Base-by-base conservation (phyloP, 2,888 invertebrate genomes). In the Cephus spinipes region DNA sequence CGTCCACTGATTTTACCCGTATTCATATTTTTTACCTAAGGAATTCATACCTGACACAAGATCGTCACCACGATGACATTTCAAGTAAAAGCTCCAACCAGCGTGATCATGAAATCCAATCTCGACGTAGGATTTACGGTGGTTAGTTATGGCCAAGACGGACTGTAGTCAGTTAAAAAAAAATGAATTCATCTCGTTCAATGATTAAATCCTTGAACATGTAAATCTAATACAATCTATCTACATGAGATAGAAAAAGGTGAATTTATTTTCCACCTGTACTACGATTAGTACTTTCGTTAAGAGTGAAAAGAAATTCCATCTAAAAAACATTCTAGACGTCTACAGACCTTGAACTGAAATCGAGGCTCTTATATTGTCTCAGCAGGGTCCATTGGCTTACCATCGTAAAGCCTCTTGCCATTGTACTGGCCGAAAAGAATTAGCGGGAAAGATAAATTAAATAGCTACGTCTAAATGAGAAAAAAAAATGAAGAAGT, bases 271-370 rank as follows among this genome's bases (percentile, higher is more conserved):
- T 23, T 9, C 76, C 82, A 83, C 83, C 83, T 82, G 83, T 11
- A 31, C 12, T 71, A n/a, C 76, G 33, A 69, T 71, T 77, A 80
- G 81, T 79, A 76, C 80, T 81, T 82, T 82, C 74, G 79, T 78
- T 82, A 76, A 78, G 80, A 82, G 77, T 68, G 81, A 80, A 79
- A 76, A 78, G 79, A 73, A 79, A 79, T 81, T 74, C 78, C 68
- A 30, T 32, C 83, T 81, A 74, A 81, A 85, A 35, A 84, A 76
- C 79, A 76, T 82, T 82, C 81, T 83, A 81, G 81, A 82, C 80
- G 79, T 79, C 73, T 69, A 71, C 74, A 80, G 83, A 82, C 85
- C 85, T 85, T 85, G 85, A 85, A 85, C 85, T 85, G 78, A 80
- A 76, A 75, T 81, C 55, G 9, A 55, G 55, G 55, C 55, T 55